Conservation (phyloP, 2,888 invertebrate species). For the Choristoneura rosaceana region DNA sequence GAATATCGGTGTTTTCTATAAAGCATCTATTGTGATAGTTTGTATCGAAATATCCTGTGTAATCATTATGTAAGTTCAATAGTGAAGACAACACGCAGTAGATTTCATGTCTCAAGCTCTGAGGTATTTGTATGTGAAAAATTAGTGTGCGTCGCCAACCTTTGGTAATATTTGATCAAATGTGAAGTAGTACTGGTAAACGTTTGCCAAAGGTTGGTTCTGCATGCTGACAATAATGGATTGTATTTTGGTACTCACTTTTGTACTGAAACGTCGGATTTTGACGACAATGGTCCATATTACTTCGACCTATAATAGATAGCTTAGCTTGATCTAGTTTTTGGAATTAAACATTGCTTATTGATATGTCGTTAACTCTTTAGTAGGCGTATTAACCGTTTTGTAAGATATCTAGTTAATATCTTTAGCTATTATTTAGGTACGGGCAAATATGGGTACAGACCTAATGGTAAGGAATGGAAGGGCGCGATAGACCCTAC, state of each 20-base stretch:
- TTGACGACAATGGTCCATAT: conserved; percentile 75
- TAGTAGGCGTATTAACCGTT: conserved; percentile 64
- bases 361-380: conserved; percentile 61
- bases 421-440: conserved; percentile 65
- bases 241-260: conserved; percentile 82
- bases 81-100: conserved; percentile 39
- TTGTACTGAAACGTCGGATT: conserved; percentile 75
- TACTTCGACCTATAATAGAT: conserved; percentile 69
- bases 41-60: conserved; percentile 49
- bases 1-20: conserved; percentile 50
- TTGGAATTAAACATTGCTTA: conserved; percentile 64
- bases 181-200: conserved; percentile 13
- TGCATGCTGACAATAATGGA: conserved; percentile 54
- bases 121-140: conserved; percentile 28
- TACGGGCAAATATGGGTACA: conserved; percentile 49
- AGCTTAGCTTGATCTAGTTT: conserved; percentile 75
- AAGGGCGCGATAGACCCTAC: neutral
- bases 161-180: conserved; percentile 30
- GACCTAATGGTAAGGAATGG: neutral
- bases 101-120: conserved; percentile 29
- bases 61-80: conserved; percentile 50
- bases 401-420: conserved; percentile 66
- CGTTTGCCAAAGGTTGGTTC: conserved; percentile 46
- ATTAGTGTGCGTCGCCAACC: conserved; percentile 46
- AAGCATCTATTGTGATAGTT: conserved; percentile 55